A percentile compares a stretch with the other conserved stretches of the same genome.
These are phyloP conservation scores for Drosophila neotestacea DNA, from an alignment of 2,888 invertebrate species.

Conservation along the genomic window DNA sequence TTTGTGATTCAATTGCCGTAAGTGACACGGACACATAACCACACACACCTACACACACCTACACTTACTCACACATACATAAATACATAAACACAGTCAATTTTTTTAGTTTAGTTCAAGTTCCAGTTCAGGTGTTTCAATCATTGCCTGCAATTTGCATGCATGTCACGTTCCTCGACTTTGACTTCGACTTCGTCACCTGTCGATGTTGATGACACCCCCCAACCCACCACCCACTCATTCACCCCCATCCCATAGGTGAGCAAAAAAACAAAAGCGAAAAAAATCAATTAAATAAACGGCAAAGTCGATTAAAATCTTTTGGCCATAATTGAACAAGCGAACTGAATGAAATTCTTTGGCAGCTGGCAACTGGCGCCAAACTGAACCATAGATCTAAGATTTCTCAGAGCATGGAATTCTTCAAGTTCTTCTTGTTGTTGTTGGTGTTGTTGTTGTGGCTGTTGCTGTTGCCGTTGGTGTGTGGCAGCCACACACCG, in stretches of 20 bases:
- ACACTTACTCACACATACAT: not conserved
- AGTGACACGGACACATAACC: slow-evolving; percentile 37
- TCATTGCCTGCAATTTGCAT: slow-evolving; percentile 66
- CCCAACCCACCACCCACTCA: no score
- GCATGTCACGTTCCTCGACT: slow-evolving; percentile 66
- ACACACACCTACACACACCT: not conserved
- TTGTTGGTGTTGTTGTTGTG: not conserved
- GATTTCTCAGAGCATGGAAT: not conserved
- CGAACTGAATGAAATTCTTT: slow-evolving; percentile 37
- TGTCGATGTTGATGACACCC: not conserved
- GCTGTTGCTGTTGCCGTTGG: not conserved
- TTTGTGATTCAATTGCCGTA: slow-evolving; percentile 44
- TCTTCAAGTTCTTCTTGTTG: not conserved
- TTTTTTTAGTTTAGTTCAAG: slow-evolving; percentile 37
- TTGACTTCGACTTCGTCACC: slow-evolving; percentile 47
- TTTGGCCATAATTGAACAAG: slow-evolving; percentile 36
- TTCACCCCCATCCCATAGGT: slow-evolving; percentile 1
- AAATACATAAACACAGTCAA: slow-evolving; percentile 3
- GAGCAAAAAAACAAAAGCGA: slow-evolving; percentile 20
- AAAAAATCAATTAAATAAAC: slow-evolving; percentile 45
- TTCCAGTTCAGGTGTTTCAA: slow-evolving; percentile 45
- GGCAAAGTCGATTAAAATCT: slow-evolving; percentile 35
- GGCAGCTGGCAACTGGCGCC: not conserved
- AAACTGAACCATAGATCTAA: not conserved
- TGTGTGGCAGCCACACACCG: slow-evolving; percentile 17